Percentiles rank a stretch among this genome's conserved stretches.
phyloP scores from a whole-genome alignment of 2,797 vertebrate species.

The Takifugu rubripes region DNA sequence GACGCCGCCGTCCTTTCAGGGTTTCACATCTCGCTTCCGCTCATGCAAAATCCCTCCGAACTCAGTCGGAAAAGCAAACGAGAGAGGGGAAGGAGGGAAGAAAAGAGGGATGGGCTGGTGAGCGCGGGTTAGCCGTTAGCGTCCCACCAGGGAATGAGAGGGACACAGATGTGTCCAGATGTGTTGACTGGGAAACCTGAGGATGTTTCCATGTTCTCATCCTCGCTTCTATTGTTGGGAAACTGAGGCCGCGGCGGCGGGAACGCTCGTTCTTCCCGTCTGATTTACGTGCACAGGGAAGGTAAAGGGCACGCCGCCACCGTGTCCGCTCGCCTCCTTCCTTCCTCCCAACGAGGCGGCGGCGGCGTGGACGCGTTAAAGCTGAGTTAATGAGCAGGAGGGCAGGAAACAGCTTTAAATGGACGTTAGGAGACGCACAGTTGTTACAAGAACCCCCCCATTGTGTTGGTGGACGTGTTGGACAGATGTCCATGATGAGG shows the following conservation, averaged over 20 bases:
- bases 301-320: conserved; percentile 60
- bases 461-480: too few relatives aligned
- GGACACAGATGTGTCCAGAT: conserved; percentile 1
- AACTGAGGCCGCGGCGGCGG: conserved; percentile 11
- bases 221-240: conserved; percentile 28
- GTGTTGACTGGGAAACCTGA: conserved; percentile 22
- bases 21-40: conserved; percentile 32
- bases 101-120: conserved; percentile 19
- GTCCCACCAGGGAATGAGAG: conserved; percentile 25
- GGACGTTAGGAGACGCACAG: conserved; percentile 37
- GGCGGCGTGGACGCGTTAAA: conserved; percentile 43
- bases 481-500: too few relatives aligned
- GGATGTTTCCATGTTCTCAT: conserved; percentile 7
- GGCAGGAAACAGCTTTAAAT: conserved; percentile 66
- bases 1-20: conserved; percentile 38
- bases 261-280: conserved; percentile 61
- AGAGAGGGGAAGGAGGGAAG: not conserved
- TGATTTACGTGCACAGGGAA: conserved; percentile 58
- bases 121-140: conserved; percentile 24
- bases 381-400: conserved; percentile 35
- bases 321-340: conserved; percentile 53
- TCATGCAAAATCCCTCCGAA: conserved; percentile 40
- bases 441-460: conserved; percentile 38
- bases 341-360: not conserved
- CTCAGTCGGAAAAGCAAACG: conserved; percentile 20